Evolutionary conservation across 2,888 invertebrate genomes (phyloP).

Genomic region (Pimpla rufipes): DNA sequence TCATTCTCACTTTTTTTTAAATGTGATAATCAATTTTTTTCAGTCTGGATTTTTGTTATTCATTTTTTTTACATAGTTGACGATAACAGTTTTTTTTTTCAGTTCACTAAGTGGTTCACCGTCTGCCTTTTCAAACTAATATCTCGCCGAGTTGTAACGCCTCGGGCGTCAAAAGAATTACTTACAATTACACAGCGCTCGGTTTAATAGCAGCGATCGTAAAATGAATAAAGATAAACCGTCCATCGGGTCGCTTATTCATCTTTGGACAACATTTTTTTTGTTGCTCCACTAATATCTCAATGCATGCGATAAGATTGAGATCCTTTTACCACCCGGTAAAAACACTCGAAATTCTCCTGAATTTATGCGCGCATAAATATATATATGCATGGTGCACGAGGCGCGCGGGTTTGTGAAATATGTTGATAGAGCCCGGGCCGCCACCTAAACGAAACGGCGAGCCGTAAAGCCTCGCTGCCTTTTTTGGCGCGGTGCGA

Average conservation of each 20-base stretch:
- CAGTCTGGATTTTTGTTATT: too few relatives aligned
- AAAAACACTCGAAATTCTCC: conserved; percentile 28
- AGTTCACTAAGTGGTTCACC: too few relatives aligned
- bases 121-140: neutral
- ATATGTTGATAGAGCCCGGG: conserved; percentile 1
- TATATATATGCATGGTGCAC: neutral
- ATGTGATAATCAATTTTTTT: too few relatives aligned
- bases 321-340: conserved; percentile 24
- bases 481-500: too few relatives aligned
- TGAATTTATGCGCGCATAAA: conserved; percentile 18
- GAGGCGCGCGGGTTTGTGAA: neutral
- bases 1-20: too few relatives aligned
- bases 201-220: conserved; percentile 5
- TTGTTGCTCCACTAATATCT: neutral
- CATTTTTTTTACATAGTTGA: too few relatives aligned
- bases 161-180: neutral
- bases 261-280: neutral
- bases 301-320: conserved; percentile 29
- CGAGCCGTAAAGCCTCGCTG: conserved; percentile 19
- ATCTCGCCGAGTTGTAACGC: neutral
- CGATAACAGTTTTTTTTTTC: too few relatives aligned
- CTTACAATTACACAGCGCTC: conserved; percentile 2
- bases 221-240: conserved; percentile 18
- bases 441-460: conserved; percentile 23
- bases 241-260: neutral